Base-by-base conservation (phyloP, 64 coral and sea anemone species). In the Montipora capricornis region DNA sequence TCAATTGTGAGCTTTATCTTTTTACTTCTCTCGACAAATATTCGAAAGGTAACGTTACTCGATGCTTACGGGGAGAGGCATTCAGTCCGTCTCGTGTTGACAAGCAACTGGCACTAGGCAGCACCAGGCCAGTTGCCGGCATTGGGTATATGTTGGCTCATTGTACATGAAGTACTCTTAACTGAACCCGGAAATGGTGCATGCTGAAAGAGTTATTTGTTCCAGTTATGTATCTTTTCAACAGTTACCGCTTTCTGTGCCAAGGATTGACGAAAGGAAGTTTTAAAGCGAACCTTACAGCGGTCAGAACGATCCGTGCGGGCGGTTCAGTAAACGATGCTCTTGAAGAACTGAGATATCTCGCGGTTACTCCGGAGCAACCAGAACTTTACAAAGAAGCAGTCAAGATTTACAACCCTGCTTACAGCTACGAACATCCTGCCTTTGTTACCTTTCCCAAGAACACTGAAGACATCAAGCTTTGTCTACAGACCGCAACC, bases 381-480 rank as follows among this genome's bases (percentile, higher is more conserved):
- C 75, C 95, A 16, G 83, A 92, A 3, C 57, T 78, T 0, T 97
- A 94, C 77, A 79, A 92, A 59, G 84, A 97, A 19, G 95, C 95
- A 8, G 84, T 92, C 8, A 92, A 92, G 45, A 97, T 97, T 13
- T 97, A 97, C 79, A 97, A 97, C 44, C 92, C 92, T 3, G 80
- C 79, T 4, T 97, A 92, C 59, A 68, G 20, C 68, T 75, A 61
- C 73, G 92, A 94, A 85, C 68, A 94, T 44, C 96, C 96, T 83
- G 92, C 96, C 6, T 97, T 97, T 94, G 96, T 97, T 48, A 93
- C 96, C 64, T 92, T 97, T 11, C 96, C 96, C 64, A 55, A 70
- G 9, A 94, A 94, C 26, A 12, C 44, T 8, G 78, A 91, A 13
- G 95, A 97, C 16, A 92, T 97, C n/a, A 88, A 94, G 77, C 92